Base-by-base conservation (phyloP, 23 tunicate species). In the Styela plicata region DNA sequence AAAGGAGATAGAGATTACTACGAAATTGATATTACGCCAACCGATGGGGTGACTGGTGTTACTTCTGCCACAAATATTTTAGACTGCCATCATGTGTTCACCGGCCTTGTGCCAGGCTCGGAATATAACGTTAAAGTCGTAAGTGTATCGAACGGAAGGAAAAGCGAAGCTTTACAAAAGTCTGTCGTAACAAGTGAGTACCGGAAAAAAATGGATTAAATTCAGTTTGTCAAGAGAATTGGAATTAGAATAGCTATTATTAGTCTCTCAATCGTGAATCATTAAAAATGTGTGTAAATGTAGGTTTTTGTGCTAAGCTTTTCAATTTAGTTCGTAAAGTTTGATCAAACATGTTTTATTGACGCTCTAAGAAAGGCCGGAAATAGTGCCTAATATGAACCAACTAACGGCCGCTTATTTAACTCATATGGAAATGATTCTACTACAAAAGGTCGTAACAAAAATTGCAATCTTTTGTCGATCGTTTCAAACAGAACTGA, bases 71-170 rank as follows among this genome's bases (percentile, higher is more conserved):
- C 78, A 19, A 76, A 53, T 33, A 24, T 91, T 23, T 52, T 24
- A 16, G 61, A 70, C 10, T 82, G 74, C 0, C 64, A 69, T 20
- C 78, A 83, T 64, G 34, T 82, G 31, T 86, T 86, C 74, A 83
- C 65, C 32, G 85, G 85, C 2, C 74, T 91, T 25, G 85, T 86
- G 5, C 90, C 97, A 20, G 97, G 97, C 36, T 78, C 82, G 1
- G 71, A 78, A 61, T 91, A 91, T 75, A 79, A 26, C 3, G 87
- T 86, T 18, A 82, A 33, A 3, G 87, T 91, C 68, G 34, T 66
- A 19, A 86, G 80, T 31, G 97, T 91, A 13, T 74, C 84, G 18
- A 83, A 86, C 37, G 97, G 80, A 61, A 74, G 53, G 28, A 69
- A 71, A 18, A 91, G 97, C 63, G 97, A 86, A 63, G 77, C 87